These are phyloP conservation scores for Quadriops clusia DNA, from an alignment of 2,888 invertebrate species.

Conservation along the genomic window DNA sequence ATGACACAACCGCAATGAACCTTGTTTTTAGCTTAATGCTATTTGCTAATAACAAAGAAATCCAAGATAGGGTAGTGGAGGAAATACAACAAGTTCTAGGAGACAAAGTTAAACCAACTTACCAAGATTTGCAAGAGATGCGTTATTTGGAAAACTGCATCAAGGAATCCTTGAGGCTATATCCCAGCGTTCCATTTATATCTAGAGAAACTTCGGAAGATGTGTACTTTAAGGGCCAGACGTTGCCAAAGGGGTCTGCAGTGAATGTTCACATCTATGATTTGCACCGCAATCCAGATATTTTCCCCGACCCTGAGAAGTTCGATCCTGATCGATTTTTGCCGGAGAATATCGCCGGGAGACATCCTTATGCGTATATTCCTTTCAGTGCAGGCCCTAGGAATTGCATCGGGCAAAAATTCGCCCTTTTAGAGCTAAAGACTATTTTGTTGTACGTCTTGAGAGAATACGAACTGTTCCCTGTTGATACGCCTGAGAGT, in stretches of 20 bases:
- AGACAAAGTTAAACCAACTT: too few relatives aligned
- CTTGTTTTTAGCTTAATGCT: too few relatives aligned
- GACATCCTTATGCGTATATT: slow-evolving; percentile 62
- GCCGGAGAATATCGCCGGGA: slow-evolving; percentile 54
- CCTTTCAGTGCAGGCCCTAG: slow-evolving; percentile 66
- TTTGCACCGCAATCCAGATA: slow-evolving; percentile 48
- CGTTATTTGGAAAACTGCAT: too few relatives aligned
- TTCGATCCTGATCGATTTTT: slow-evolving; percentile 40
- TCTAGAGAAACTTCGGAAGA: too few relatives aligned
- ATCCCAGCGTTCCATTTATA: too few relatives aligned
- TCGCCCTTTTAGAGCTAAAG: slow-evolving; percentile 12
- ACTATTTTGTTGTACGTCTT: slow-evolving; percentile 10
- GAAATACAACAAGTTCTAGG: too few relatives aligned
- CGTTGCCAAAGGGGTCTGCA: slow-evolving; percentile 13
- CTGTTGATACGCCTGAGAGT: slow-evolving; percentile 6
- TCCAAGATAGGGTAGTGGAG: too few relatives aligned
- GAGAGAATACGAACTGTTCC: slow-evolving; percentile 6
- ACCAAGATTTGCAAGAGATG: too few relatives aligned
- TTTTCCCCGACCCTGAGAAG: slow-evolving; percentile 50
- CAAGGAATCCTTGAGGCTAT: too few relatives aligned
- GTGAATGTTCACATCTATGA: slow-evolving; percentile 19
- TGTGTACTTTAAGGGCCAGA: slow-evolving; percentile 11
- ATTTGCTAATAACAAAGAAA: too few relatives aligned
- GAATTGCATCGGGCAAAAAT: slow-evolving; percentile 47
- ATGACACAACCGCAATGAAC: too few relatives aligned